Percentiles rank a stretch among this genome's conserved stretches.
Evolutionary conservation across 2,797 vertebrate species (phyloP).

Genomic region (Orientallactaga sibirica): DNA sequence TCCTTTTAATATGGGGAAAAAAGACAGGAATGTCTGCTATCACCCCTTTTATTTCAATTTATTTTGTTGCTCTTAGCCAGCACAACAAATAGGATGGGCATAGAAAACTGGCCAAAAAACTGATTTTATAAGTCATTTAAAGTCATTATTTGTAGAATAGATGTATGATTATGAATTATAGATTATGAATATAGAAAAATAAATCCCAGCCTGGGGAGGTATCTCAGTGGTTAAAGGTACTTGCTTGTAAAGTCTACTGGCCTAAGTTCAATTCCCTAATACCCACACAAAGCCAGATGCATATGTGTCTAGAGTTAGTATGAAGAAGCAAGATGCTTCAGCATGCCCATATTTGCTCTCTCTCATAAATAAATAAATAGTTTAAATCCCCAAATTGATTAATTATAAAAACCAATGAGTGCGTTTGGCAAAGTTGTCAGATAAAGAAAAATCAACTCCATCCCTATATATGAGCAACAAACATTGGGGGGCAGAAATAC

Average conservation of each 20-base stretch:
- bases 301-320: too few species aligned
- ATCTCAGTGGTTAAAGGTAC: too few species aligned
- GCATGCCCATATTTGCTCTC: too few species aligned
- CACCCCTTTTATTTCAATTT: background rate
- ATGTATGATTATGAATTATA: background rate
- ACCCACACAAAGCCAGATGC: too few species aligned
- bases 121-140: background rate
- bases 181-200: background rate
- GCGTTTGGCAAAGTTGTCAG: constrained; percentile 1
- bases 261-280: too few species aligned
- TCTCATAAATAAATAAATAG: too few species aligned
- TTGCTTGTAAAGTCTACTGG: too few species aligned
- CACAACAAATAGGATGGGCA: background rate
- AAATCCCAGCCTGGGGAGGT: background rate
- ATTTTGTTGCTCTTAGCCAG: background rate
- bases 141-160: background rate
- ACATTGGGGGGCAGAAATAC: background rate
- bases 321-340: too few species aligned
- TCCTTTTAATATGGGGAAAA: constrained; percentile 3
- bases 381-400: background rate
- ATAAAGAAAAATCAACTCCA: background rate
- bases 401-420: constrained; percentile 37
- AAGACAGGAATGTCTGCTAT: background rate
- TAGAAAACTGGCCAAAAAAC: background rate
- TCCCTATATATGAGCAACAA: background rate